phyloP scores from a whole-genome alignment of 2,797 vertebrate genomes.

The Chlorospingus flavigularis region DNA sequence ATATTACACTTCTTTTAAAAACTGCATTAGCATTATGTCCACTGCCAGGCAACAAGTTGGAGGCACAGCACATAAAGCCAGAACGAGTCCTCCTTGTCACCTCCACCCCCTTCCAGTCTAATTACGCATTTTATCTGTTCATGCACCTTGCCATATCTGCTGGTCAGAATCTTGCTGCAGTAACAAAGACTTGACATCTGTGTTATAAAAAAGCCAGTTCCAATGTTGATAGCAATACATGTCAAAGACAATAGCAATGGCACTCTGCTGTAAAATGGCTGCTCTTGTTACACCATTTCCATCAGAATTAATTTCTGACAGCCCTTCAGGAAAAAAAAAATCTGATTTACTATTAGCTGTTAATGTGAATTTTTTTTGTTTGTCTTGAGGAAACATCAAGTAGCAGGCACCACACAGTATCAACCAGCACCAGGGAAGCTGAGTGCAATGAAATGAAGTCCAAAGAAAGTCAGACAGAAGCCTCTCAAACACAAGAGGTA shows the following conservation, averaged over 20 bases:
- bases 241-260: not conserved
- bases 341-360: not conserved
- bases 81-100: not conserved
- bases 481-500: conserved; percentile 84
- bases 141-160: not conserved
- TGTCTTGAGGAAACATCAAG: conserved; percentile 78
- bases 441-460: conserved; percentile 68
- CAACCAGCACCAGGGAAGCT: conserved; percentile 64
- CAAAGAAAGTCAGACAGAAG: conserved; percentile 72
- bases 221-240: not conserved
- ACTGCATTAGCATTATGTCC: not conserved
- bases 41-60: not conserved
- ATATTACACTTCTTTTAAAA: not conserved
- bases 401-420: conserved; percentile 76
- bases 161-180: not conserved
- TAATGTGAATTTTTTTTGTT: not conserved
- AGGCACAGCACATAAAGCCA: not conserved
- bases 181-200: not conserved
- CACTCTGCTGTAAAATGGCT: not conserved
- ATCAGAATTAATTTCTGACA: not conserved
- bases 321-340: not conserved
- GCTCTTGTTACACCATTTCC: not conserved
- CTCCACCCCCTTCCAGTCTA: not conserved
- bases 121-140: not conserved
- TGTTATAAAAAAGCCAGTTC: not conserved